Base-by-base conservation (phyloP, 2,888 invertebrate genomes). In the Hypolimnas misippus region DNA sequence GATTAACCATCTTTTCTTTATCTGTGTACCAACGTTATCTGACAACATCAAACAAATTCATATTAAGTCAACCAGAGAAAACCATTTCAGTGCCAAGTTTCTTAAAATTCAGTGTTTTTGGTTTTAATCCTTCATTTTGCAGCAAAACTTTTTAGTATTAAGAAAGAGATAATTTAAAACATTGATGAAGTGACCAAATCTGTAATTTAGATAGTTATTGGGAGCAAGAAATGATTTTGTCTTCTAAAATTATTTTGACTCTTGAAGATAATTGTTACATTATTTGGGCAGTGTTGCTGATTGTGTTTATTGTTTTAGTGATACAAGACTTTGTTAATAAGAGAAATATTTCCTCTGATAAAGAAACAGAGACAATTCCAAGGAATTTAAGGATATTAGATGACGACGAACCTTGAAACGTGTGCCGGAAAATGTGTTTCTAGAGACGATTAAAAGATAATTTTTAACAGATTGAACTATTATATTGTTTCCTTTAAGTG, bases 231-330 rank as follows among this genome's bases (percentile, higher is more conserved):
- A 46, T 46, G 44, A 12, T 21, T 10, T 19, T 46, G 0, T 4
- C 44, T 3, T 21, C 44, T 5, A 46, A 46, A 46, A 19, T 70
- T 0, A 67, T 77, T 3, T 68, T 66, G 56, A 57, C 55, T 40
- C 49, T 81, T 19, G 81, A 81, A 66, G 76, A 76, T 0, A 62
- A 77, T 31, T 76, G 78, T 35, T 74, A 68, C 6, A 25, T 42
- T 1, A 67, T 76, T 0, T 81, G 74, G 65, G 14, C 71, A 2
- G 4, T 74, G 3, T 35, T 80, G 1, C 53, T 73, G 0, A 49
- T 72, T 7, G 55, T 74, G 55, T 78, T 81, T 33, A 10, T 76
- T 5, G 49, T 69, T 10, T 49, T 69, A 8, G 14, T 66, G 25
- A 12, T 66, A 5, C 19, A 67, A 12, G 49, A 68, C 42, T 19